Evolutionary conservation across 2,113 vertebrate genomes (phyloP).

Genomic region (Cygnus atratus): DNA sequence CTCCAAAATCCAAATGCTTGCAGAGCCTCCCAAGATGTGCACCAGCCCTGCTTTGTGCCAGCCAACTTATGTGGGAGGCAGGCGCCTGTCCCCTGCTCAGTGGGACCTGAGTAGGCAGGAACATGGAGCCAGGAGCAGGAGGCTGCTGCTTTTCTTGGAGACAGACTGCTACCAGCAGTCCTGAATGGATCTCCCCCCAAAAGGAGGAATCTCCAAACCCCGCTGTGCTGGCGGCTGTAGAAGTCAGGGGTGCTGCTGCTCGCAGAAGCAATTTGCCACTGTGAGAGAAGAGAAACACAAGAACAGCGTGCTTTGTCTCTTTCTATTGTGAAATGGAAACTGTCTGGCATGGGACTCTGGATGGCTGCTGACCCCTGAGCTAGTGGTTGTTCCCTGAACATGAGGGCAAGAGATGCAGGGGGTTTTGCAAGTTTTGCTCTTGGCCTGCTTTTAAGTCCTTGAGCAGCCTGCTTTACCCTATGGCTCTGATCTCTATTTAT

Average conservation of each 20-base stretch:
- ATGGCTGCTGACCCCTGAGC: not conserved
- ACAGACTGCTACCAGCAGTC: not conserved
- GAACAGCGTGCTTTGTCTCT: not conserved
- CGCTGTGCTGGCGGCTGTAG: not conserved
- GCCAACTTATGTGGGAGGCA: not conserved
- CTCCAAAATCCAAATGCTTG: accelerated
- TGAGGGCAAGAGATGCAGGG: not conserved
- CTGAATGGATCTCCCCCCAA: not conserved
- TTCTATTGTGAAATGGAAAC: not conserved
- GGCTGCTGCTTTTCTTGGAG: accelerated
- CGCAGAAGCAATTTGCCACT: not conserved
- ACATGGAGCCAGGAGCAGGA: accelerated
- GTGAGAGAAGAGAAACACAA: not conserved
- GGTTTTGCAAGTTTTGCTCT: not conserved
- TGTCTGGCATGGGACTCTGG: not conserved
- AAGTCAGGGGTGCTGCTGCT: accelerated
- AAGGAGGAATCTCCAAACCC: not conserved
- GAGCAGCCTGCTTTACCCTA: not conserved
- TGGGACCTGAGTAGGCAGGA: not conserved
- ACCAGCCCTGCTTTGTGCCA: not conserved
- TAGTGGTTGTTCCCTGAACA: not conserved
- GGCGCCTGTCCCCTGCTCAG: accelerated
- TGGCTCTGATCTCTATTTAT: not conserved
- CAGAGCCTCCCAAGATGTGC: not conserved
- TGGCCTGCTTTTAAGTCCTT: not conserved